Evolutionary conservation across 2,888 invertebrate species (phyloP).

Genomic region (Troilus luridus): DNA sequence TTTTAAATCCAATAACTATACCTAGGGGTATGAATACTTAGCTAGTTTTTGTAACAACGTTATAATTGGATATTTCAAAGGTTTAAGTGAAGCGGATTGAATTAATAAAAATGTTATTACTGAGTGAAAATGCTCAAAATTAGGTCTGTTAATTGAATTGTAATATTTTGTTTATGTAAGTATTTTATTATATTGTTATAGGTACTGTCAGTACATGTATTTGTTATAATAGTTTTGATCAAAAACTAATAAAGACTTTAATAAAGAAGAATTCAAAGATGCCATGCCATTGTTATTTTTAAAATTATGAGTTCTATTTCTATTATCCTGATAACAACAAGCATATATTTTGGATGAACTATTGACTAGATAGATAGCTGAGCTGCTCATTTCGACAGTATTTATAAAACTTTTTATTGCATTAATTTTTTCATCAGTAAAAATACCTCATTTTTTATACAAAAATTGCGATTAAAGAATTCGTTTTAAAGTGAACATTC

Average conservation of each 20-base stretch:
- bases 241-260: not conserved
- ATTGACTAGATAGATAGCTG: too few relatives aligned
- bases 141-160: not conserved
- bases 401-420: too few relatives aligned
- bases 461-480: too few relatives aligned
- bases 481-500: too few relatives aligned
- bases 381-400: too few relatives aligned
- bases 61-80: not conserved
- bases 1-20: not conserved
- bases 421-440: too few relatives aligned
- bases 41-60: not conserved
- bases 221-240: not conserved
- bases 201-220: not conserved
- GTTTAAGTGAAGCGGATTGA: not conserved
- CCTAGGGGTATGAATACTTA: not conserved
- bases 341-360: not conserved
- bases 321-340: not conserved
- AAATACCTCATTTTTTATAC: too few relatives aligned
- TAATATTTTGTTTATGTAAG: not conserved
- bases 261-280: not conserved
- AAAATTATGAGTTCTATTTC: not conserved
- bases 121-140: not conserved
- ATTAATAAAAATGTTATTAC: not conserved
- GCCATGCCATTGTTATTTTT: not conserved
- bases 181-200: conserved; percentile 14